Percentiles rank a stretch among this genome's conserved stretches.
These are phyloP conservation scores for Iguana delicatissima DNA, from an alignment of 2,797 vertebrate genomes.

Conservation along the genomic window DNA sequence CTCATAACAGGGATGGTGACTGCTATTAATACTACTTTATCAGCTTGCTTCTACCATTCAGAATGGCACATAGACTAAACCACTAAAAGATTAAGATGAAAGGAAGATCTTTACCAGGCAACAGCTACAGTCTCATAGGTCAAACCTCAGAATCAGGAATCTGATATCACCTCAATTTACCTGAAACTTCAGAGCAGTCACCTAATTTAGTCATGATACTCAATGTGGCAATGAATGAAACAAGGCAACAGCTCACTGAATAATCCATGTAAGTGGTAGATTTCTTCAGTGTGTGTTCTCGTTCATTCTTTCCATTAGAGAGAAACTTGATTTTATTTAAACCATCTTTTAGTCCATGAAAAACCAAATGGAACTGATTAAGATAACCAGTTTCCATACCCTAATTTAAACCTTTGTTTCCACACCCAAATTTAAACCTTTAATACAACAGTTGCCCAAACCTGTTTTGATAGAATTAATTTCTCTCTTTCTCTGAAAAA, in stretches of 20 bases:
- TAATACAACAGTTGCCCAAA: background rate
- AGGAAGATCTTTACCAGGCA: background rate
- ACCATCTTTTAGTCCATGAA: background rate
- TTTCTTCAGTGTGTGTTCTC: background rate
- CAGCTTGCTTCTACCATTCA: background rate
- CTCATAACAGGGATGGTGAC: background rate
- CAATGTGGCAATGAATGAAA: constrained; percentile 1
- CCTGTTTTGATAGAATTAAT: background rate
- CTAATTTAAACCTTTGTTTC: background rate
- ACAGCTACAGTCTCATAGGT: background rate
- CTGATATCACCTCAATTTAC: constrained; percentile 5
- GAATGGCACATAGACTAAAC: background rate
- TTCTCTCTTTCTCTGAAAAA: background rate
- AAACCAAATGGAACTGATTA: background rate
- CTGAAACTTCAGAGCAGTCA: constrained; percentile 18
- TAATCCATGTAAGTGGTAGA: constrained; percentile 11
- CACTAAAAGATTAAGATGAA: background rate
- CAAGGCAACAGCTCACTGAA: constrained; percentile 14
- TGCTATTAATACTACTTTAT: background rate
- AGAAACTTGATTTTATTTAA: constrained; percentile 5
- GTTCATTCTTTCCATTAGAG: background rate
- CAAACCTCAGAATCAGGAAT: constrained; percentile 4
- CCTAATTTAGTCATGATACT: constrained; percentile 20
- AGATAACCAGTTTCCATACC: background rate
- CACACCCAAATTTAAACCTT: background rate